phyloP scores from a whole-genome alignment of 2,888 invertebrate genomes.

The Biston betularia region DNA sequence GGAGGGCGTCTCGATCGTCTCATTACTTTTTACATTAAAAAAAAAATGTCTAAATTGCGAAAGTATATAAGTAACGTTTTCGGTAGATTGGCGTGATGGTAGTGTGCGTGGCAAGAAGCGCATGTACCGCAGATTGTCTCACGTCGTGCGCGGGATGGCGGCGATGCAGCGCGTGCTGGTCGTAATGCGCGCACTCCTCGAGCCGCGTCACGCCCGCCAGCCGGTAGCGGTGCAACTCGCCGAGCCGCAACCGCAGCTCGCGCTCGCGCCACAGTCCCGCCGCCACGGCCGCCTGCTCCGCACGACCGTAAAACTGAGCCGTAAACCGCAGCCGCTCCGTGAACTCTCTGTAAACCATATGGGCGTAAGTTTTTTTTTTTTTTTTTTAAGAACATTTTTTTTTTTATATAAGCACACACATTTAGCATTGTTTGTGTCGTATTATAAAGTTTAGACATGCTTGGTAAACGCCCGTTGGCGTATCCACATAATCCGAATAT shows the following conservation, averaged over 20 bases:
- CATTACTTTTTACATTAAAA: too few relatives aligned
- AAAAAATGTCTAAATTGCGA: too few relatives aligned
- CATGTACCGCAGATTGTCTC: slow-evolving; percentile 75
- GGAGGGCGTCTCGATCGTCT: too few relatives aligned
- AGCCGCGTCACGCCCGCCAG: slow-evolving; percentile 94
- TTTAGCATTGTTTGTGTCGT: too few relatives aligned
- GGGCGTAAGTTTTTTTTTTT: too few relatives aligned
- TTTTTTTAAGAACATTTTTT: too few relatives aligned
- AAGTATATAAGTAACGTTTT: too few relatives aligned
- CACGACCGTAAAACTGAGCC: slow-evolving; percentile 94
- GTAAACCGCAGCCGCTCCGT: slow-evolving; percentile 94
- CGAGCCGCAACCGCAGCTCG: slow-evolving; percentile 92
- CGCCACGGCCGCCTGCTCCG: slow-evolving; percentile 93
- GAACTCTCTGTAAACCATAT: slow-evolving; percentile 86
- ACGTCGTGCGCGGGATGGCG: slow-evolving; percentile 85
- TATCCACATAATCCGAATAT: too few relatives aligned
- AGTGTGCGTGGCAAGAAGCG: slow-evolving; percentile 40
- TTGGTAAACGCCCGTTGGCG: too few relatives aligned
- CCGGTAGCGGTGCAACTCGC: slow-evolving; percentile 93
- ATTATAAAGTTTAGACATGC: too few relatives aligned
- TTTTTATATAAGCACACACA: too few relatives aligned
- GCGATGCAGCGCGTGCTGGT: slow-evolving; percentile 90
- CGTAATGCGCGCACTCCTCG: slow-evolving; percentile 95
- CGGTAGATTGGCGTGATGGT: neutral
- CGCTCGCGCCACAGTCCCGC: slow-evolving; percentile 93